Evolutionary conservation across 2,888 invertebrate genomes (phyloP).

Genomic region (Dendrolimus pini): DNA sequence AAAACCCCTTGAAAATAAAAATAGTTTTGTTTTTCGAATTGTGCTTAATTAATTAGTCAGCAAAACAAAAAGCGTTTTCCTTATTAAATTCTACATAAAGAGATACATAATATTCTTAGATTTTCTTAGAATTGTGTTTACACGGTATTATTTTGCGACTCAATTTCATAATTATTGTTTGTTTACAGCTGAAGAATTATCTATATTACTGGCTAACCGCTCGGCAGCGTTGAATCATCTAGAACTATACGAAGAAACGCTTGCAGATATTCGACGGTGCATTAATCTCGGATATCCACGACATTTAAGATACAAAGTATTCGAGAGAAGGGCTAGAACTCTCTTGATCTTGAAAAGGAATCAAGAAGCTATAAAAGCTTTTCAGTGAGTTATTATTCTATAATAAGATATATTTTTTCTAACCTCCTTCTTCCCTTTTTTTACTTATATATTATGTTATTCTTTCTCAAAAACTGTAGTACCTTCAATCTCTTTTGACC

Average conservation of each 20-base stretch:
- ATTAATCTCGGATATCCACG: conserved; percentile 81
- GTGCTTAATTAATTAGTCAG: not conserved
- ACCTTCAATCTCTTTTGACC: too few species aligned
- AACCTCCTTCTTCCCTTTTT: too few species aligned
- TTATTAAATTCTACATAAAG: conserved; percentile 8
- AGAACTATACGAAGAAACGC: conserved; percentile 79
- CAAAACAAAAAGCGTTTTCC: conserved; percentile 20
- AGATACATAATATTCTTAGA: not conserved
- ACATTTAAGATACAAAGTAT: conserved; percentile 84
- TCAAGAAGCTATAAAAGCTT: conserved; percentile 78
- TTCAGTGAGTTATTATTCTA: conserved; percentile 55
- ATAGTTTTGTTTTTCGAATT: not conserved
- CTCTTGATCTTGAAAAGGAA: conserved; percentile 81
- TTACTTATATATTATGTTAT: too few species aligned
- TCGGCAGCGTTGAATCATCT: conserved; percentile 88
- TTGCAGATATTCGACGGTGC: conserved; percentile 84
- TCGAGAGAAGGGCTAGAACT: conserved; percentile 84
- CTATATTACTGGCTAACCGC: conserved; percentile 86
- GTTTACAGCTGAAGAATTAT: conserved; percentile 75
- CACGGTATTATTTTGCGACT: not conserved
- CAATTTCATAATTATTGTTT: conserved; percentile 3
- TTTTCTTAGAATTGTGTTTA: not conserved
- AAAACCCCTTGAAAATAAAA: not conserved
- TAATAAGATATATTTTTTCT: too few species aligned
- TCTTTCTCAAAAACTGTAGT: too few species aligned